A percentile compares a stretch with the other conserved stretches of the same genome.
These are phyloP conservation scores for Notoglanidium macrostoma DNA, from an alignment of 2,797 vertebrate species.

Conservation along the genomic window DNA sequence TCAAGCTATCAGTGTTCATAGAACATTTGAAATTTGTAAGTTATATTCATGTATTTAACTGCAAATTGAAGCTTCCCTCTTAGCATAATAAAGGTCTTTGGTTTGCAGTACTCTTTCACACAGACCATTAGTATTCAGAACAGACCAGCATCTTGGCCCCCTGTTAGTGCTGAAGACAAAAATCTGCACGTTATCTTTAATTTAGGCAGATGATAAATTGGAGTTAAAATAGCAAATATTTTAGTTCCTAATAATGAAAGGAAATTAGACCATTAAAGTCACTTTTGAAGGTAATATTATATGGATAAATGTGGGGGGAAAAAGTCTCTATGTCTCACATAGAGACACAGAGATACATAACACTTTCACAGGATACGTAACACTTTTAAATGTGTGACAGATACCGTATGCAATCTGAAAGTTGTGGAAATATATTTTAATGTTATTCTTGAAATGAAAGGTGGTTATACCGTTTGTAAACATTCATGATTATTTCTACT, in stretches of 20 bases:
- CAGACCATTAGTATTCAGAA: constrained; percentile 70
- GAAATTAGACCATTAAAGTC: not conserved
- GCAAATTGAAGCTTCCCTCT: constrained; percentile 56
- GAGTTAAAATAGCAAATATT: not conserved
- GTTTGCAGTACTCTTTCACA: constrained; percentile 55
- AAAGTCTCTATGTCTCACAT: not conserved
- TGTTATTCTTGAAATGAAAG: not conserved
- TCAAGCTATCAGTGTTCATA: not conserved
- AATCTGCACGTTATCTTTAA: constrained; percentile 22
- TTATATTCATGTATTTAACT: constrained; percentile 35
- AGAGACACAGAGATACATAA: too few species aligned
- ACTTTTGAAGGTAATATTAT: not conserved
- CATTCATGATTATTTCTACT: not conserved
- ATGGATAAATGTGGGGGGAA: not conserved
- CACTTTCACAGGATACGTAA: not conserved
- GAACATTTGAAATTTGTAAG: not conserved
- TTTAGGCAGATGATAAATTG: not conserved
- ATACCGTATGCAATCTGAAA: not conserved
- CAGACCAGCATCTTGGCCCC: constrained; percentile 50
- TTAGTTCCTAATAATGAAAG: not conserved
- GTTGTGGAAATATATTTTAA: not conserved
- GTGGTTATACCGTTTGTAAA: not conserved
- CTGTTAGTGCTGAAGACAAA: constrained; percentile 30
- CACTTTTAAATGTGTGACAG: not conserved
- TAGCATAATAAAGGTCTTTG: constrained; percentile 70